phyloP scores from a whole-genome alignment of 2,797 vertebrate species.

The Masticophis lateralis region DNA sequence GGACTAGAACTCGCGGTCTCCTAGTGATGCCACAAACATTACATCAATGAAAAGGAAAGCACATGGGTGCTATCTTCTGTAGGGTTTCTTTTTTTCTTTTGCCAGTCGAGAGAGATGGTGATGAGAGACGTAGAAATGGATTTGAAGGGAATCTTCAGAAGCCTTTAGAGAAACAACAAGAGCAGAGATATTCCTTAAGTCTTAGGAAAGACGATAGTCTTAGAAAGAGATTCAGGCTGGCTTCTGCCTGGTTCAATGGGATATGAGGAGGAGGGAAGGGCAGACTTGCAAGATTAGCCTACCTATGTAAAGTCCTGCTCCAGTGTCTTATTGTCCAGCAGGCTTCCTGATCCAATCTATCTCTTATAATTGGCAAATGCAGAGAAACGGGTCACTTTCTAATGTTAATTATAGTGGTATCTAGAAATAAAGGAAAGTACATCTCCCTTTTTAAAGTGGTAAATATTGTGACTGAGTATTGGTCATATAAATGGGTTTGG shows the following conservation, averaged over 20 bases:
- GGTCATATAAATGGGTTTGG: neutral
- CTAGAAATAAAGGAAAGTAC: neutral
- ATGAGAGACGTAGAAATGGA: neutral
- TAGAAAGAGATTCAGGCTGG: neutral
- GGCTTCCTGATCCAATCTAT: neutral
- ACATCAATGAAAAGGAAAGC: neutral
- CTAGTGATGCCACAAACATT: neutral
- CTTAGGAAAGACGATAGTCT: neutral
- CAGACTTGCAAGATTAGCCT: neutral
- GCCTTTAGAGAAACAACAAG: neutral
- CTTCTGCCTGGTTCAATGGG: neutral
- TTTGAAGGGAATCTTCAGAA: neutral
- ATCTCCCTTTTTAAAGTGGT: neutral
- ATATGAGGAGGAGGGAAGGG: neutral
- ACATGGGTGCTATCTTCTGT: neutral
- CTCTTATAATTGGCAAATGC: neutral
- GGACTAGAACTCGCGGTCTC: too few species aligned
- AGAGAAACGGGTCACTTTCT: neutral
- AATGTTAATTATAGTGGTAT: neutral
- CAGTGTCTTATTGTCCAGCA: neutral
- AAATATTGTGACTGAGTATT: neutral
- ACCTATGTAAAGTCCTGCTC: neutral
- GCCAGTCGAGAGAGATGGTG: neutral
- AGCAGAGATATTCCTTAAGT: neutral
- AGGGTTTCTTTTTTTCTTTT: neutral